Percentiles rank a stretch among this genome's conserved stretches.
Conservation (phyloP, 2,888 invertebrate genomes). For the Rhagium mordax region DNA sequence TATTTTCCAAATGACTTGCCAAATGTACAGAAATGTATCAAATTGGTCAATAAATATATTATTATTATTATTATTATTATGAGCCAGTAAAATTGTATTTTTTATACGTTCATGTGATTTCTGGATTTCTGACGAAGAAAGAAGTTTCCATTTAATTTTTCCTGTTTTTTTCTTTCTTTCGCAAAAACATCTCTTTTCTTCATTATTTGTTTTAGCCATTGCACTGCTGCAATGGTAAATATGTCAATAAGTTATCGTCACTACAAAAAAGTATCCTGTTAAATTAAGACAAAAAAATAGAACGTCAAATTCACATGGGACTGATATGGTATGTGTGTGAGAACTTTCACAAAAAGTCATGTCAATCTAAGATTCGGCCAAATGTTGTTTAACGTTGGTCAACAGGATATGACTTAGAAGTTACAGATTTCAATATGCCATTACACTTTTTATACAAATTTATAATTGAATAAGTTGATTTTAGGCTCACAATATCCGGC, state of each 20-base stretch:
- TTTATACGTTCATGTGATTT: too few relatives aligned
- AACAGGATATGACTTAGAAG: slow-evolving; percentile 25
- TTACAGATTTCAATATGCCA: slow-evolving; percentile 6
- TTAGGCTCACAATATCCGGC: neutral
- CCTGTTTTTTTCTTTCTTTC: too few relatives aligned
- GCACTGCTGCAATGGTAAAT: neutral
- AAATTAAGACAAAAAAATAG: neutral
- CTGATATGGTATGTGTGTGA: neutral
- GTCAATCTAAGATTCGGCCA: slow-evolving; percentile 1
- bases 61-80: too few relatives aligned
- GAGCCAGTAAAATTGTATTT: too few relatives aligned
- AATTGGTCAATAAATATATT: too few relatives aligned
- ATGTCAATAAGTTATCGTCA: neutral
- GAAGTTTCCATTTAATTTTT: too few relatives aligned
- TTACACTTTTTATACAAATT: neutral
- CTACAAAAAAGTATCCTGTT: neutral
- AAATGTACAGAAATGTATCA: too few relatives aligned
- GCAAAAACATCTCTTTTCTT: too few relatives aligned
- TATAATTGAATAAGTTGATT: slow-evolving; percentile 2
- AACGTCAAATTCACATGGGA: slow-evolving; percentile 7
- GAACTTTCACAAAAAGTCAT: slow-evolving; percentile 24
- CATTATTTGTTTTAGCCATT: too few relatives aligned
- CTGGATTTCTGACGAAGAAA: too few relatives aligned
- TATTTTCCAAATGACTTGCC: too few relatives aligned
- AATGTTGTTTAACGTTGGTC: neutral